phyloP scores from a whole-genome alignment of 2,113 vertebrate genomes.

The Platycercus adscitus region DNA sequence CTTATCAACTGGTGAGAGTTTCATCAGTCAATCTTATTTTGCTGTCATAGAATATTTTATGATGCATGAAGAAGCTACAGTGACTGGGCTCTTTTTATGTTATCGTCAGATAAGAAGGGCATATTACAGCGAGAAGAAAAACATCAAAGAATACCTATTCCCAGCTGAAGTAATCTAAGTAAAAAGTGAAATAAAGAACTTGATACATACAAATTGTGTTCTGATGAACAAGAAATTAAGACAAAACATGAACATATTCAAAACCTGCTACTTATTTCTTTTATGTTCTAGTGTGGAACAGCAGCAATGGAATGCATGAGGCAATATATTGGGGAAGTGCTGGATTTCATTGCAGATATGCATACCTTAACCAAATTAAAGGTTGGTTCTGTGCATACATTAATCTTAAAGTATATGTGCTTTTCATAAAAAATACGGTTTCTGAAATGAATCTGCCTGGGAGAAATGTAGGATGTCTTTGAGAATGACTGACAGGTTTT shows the following conservation, averaged over 20 bases:
- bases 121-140: background rate
- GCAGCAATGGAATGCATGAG: slow-evolving; percentile 98
- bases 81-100: background rate
- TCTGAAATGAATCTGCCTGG: background rate
- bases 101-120: background rate
- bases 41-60: background rate
- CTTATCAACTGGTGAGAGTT: background rate
- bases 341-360: slow-evolving; percentile 99
- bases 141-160: slow-evolving; percentile 1
- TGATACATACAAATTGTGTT: background rate
- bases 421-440: background rate
- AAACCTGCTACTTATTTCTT: background rate
- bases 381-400: slow-evolving; percentile 74
- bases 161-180: background rate
- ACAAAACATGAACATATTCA: background rate
- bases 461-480: background rate
- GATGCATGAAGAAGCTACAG: background rate
- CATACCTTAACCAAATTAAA: slow-evolving; percentile 97
- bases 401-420: background rate
- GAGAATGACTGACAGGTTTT: background rate
- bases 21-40: background rate
- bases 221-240: background rate
- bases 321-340: slow-evolving; percentile 90
- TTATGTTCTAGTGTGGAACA: slow-evolving; percentile 88
- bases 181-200: background rate